Evolutionary conservation across 2,888 invertebrate species (phyloP).

Genomic region (Cheilosia scutellata): DNA sequence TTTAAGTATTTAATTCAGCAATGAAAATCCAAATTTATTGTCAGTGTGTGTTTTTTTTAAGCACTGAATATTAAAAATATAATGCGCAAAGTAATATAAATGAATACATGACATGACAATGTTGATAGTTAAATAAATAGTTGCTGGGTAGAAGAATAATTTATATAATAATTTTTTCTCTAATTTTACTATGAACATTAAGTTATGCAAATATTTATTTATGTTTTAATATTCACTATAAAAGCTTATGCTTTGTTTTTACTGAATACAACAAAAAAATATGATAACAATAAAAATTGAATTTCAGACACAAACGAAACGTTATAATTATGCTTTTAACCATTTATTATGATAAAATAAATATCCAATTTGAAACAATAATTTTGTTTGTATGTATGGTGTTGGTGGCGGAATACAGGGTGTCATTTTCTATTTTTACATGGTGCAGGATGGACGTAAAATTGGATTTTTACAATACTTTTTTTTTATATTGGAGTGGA

Average conservation of each 20-base stretch:
- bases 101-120: background rate
- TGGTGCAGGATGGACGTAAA: too few species aligned
- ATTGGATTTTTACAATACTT: too few species aligned
- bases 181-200: background rate
- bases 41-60: background rate
- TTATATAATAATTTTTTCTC: background rate
- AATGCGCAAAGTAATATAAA: background rate
- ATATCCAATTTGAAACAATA: conserved; percentile 34
- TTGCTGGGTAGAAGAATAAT: conserved; percentile 12
- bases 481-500: too few species aligned
- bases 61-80: background rate
- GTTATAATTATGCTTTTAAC: conserved; percentile 49
- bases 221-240: too few species aligned
- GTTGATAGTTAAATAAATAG: background rate
- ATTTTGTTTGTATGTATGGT: too few species aligned
- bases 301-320: conserved; percentile 33
- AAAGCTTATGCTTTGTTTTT: background rate
- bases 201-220: background rate
- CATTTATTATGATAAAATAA: conserved; percentile 54
- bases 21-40: conserved; percentile 3
- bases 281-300: background rate
- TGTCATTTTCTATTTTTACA: too few species aligned
- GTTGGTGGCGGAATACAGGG: too few species aligned
- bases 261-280: background rate
- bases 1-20: background rate